Evolutionary conservation across 2,888 invertebrate genomes (phyloP), one percentile per base, ranked within the genome.

Genomic region (Cyclophora albipunctata): DNA sequence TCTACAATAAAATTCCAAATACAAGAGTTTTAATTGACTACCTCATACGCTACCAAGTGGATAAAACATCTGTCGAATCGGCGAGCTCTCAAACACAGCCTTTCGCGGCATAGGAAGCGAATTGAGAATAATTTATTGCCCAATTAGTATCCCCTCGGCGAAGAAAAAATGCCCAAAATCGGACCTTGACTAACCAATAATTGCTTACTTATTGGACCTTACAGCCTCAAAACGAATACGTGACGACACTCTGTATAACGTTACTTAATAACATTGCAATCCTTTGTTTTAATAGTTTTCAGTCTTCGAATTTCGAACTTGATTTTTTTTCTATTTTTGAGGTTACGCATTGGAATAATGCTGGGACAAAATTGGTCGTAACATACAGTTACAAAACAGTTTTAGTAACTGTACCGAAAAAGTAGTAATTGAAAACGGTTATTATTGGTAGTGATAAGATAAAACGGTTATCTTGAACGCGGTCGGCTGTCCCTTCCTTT

Each of bases 101-200:
- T 66, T 57, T 57, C 54, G 64, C 62, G 62, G 63, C 62, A 67
- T 66, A 60, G 64, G 69, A 69, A 73, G 69, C 68, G 65, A 73
- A 69, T 65, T 67, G 64, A 62, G 64, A 72, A 73, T 75, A 77
- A 80, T 78, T 81, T 79, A 80, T 78, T 64, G 71, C 63, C 67
- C 78, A 79, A 78, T 81, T 78, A 81, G 68, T 64, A 66, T 63
- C 57, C 66, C 69, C 65, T 67, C 55, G 59, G 58, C 60, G 54
- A 61, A 63, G 69, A 68, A 68, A 75, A 72, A 78, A 74, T 69
- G 68, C 71, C 69, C 69, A 64, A 71, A 75, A 71, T 74, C 69
- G 65, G 69, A 67, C 64, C 62, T 64, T 63, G 58, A 69, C 60
- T 66, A 64, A 64, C 64, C 73, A 70, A 75, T 80, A 79, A 81